phyloP scores from a whole-genome alignment of 1,140 invertebrate species.

The Periplaneta americana region DNA sequence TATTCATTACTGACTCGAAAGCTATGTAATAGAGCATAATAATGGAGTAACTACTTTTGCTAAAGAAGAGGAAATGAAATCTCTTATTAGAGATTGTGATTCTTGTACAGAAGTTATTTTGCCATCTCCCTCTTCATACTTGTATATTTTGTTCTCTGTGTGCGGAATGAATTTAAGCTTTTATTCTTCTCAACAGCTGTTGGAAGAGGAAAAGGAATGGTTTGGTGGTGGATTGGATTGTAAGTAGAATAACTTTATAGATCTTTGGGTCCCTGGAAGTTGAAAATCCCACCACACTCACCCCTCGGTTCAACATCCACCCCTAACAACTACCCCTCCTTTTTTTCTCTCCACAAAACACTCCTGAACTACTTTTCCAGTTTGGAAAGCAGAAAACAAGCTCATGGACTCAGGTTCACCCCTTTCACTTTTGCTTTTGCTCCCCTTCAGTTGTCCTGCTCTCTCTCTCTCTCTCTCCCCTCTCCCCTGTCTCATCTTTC shows the following conservation, averaged over 20 bases:
- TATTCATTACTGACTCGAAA: background rate
- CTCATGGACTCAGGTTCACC: background rate
- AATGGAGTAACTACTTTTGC: background rate
- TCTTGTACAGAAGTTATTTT: background rate
- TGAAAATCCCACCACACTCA: background rate
- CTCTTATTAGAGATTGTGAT: background rate
- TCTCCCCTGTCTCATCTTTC: background rate
- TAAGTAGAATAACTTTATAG: background rate
- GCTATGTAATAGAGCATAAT: background rate
- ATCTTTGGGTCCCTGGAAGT: background rate
- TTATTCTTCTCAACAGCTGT: background rate
- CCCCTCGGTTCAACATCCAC: background rate
- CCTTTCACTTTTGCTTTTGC: too few relatives aligned
- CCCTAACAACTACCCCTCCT: too few relatives aligned
- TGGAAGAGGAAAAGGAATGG: background rate
- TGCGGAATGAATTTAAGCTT: background rate
- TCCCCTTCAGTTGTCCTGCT: too few relatives aligned
- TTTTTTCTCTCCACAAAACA: background rate
- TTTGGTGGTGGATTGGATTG: background rate
- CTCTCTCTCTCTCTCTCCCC: too few relatives aligned
- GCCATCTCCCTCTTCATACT: background rate
- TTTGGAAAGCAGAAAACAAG: background rate
- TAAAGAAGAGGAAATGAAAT: background rate
- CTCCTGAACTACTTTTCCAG: background rate
- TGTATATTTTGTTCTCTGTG: background rate